Conservation (phyloP, 2,797 vertebrate species). For the Sebastes iracundus region DNA sequence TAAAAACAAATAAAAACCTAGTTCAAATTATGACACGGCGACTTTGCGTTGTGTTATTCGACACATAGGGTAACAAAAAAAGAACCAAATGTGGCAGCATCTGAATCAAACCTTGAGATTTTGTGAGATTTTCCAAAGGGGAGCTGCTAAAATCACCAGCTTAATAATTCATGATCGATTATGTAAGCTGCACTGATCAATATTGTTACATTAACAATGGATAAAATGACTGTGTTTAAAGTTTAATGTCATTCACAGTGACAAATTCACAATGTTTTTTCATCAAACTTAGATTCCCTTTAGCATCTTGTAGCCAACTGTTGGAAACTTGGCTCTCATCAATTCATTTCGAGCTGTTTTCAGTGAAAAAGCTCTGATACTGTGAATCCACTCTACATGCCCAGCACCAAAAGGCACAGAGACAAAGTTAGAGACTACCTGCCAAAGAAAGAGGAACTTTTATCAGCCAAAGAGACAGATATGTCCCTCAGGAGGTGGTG, state of each 20-base stretch:
- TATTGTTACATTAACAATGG: not conserved
- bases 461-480: not conserved
- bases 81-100: too few species aligned
- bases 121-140: not conserved
- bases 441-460: not conserved
- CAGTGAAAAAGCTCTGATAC: too few species aligned
- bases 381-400: not conserved
- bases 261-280: not conserved
- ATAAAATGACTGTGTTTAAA: not conserved
- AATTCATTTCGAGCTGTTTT: not conserved
- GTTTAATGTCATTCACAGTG: too few species aligned
- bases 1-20: conserved; percentile 15
- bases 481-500: too few species aligned
- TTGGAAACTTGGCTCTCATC: not conserved
- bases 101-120: too few species aligned
- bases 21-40: not conserved
- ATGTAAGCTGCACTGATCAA: not conserved
- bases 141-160: not conserved
- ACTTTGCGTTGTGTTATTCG: too few species aligned
- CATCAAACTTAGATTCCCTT: not conserved
- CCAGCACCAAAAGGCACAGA: not conserved
- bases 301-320: not conserved
- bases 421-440: not conserved
- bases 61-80: not conserved
- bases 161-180: not conserved